Base-by-base conservation (phyloP, 1,140 invertebrate species). In the Cotesia glomerata region DNA sequence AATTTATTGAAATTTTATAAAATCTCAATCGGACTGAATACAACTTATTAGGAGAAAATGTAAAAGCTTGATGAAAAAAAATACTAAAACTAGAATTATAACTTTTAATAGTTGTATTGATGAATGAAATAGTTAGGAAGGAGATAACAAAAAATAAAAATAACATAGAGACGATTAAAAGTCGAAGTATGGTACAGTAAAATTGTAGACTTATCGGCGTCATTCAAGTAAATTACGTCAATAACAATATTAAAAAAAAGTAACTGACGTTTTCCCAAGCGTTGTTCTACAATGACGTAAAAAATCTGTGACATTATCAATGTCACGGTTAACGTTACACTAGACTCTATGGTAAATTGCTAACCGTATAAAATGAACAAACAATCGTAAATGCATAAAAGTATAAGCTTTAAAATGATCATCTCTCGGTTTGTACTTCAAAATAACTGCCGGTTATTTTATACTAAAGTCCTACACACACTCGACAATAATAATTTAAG, bases 221-320 rank as follows among this genome's bases (percentile, higher is more conserved):
- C 39, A 45, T 45, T 59, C 26, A 9, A 32, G 1, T 54, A 16
- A 54, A 32, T 59, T 34, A 13, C 61, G 61, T 36, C n/a, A 36
- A 5, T 18, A n/a, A 45, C 36, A 39, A 2, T 13, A 61, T 32
- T 14, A 45, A 64, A 63, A 63, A 26, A 13, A 63, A 18, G 5
- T 14, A 39, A 32, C 14, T 14, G 54, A 13, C 5, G 51, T 65
- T 65, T 65, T 65, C 14, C 39, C n/a, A 9, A n/a, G 51, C 18
- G 39, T 51, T 13, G n/a, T 34, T 35, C 4, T 26, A 54, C 26
- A 39, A 63, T 39, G 51, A 34, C n/a, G 26, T 34, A 34, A 56
- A 34, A 67, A 67, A 34, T 56, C 13, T 35, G 16, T 51, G 65
- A 67, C 49, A 67, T 67, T 56, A 67, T 34, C 11, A 54, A 67